Evolutionary conservation across 2,888 invertebrate genomes (phyloP).

Genomic region (Drosophila meridiana): DNA sequence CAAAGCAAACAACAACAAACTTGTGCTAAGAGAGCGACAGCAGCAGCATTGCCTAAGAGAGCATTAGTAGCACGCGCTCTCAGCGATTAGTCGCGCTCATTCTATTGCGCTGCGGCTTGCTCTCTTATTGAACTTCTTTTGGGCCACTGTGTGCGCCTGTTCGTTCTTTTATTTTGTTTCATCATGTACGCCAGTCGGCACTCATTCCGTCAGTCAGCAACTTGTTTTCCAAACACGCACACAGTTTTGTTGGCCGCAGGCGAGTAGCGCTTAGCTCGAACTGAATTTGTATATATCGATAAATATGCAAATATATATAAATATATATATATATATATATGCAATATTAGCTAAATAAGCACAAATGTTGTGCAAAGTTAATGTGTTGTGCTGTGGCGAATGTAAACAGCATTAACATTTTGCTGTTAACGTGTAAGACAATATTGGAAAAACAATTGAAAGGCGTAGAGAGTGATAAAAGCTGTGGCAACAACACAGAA

Average conservation of each 20-base stretch:
- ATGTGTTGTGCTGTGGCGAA: conserved; percentile 22
- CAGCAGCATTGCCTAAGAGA: conserved; percentile 37
- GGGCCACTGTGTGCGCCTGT: conserved; percentile 44
- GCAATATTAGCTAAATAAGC: conserved; percentile 7
- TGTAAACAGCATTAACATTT: conserved; percentile 47
- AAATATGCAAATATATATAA: background rate
- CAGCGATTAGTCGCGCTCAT: background rate
- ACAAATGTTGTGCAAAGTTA: conserved; percentile 21
- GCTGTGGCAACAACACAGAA: conserved; percentile 67
- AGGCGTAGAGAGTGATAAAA: conserved; percentile 72
- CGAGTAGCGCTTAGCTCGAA: conserved; percentile 11
- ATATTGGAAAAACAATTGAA: conserved; percentile 64
- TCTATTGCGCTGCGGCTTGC: conserved; percentile 11
- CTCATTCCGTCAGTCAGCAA: conserved; percentile 61
- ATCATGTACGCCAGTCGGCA: conserved; percentile 44
- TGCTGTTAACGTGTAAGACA: conserved; percentile 54
- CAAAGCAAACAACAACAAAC: conserved; percentile 16
- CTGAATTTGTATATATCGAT: background rate
- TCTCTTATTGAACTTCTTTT: conserved; percentile 60
- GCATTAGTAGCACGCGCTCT: background rate
- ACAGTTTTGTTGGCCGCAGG: conserved; percentile 19
- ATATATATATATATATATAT: background rate
- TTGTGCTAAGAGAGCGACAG: conserved; percentile 28
- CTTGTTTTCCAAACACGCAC: conserved; percentile 65
- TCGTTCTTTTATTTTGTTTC: conserved; percentile 49